A percentile compares a stretch with the other conserved stretches of the same genome.
These are phyloP conservation scores for Archegozetes longisetosus DNA, from an alignment of 1,140 invertebrate species.

Conservation along the genomic window DNA sequence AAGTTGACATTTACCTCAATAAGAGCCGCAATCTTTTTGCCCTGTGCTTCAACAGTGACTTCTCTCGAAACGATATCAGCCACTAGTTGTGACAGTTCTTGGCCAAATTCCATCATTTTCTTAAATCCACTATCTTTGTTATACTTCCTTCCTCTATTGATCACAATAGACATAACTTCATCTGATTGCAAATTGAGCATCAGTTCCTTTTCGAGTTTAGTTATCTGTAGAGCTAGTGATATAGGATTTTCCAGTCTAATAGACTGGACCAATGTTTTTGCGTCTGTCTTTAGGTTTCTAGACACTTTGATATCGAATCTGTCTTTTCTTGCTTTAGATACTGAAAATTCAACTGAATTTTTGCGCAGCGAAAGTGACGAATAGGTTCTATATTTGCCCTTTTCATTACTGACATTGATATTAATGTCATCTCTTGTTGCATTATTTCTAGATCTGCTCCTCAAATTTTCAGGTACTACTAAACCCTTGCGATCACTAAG, in stretches of 20 bases:
- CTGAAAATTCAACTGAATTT: background rate
- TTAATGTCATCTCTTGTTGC: background rate
- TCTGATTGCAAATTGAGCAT: background rate
- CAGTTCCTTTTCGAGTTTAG: background rate
- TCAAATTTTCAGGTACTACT: background rate
- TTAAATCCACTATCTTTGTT: conserved; percentile 19
- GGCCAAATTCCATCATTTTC: conserved; percentile 23
- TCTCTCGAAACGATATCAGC: conserved; percentile 1
- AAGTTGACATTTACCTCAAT: conserved; percentile 10
- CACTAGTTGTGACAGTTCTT: conserved; percentile 16
- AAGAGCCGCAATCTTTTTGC: conserved; percentile 2
- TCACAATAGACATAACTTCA: background rate
- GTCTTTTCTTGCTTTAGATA: background rate
- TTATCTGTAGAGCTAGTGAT: background rate
- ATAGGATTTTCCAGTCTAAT: conserved; percentile 4
- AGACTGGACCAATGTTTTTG: background rate
- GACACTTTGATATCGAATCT: conserved; percentile 1
- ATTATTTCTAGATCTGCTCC: background rate
- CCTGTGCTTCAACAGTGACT: conserved; percentile 4
- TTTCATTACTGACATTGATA: background rate
- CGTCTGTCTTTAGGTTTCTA: background rate
- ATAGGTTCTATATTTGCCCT: background rate
- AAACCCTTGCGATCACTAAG: background rate
- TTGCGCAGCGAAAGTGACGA: background rate
- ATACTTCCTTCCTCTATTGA: conserved; percentile 4